These are phyloP conservation scores for Phortica variegata DNA, from an alignment of 1,140 invertebrate species.

Conservation along the genomic window DNA sequence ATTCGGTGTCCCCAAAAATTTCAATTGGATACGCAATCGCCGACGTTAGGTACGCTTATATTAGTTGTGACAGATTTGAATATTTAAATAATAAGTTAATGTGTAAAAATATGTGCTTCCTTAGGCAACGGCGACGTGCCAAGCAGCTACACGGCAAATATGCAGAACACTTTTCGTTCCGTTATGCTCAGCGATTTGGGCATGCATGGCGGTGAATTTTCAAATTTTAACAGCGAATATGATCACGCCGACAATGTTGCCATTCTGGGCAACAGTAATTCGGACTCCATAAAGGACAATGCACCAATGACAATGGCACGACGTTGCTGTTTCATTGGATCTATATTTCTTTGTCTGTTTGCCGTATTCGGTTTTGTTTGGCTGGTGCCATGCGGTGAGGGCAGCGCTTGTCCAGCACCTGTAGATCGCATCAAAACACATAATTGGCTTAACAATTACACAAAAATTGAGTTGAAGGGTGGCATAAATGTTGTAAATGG, in stretches of 20 bases:
- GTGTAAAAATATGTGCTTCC: too few species aligned
- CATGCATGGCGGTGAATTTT: conserved; percentile 39
- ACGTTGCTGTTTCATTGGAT: conserved; percentile 66
- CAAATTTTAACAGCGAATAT: conserved; percentile 49
- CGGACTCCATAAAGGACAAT: conserved; percentile 28
- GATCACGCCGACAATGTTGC: conserved; percentile 51
- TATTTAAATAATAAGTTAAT: too few species aligned
- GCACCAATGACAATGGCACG: conserved; percentile 66
- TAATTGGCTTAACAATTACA: conserved; percentile 71
- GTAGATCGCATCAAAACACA: conserved; percentile 61
- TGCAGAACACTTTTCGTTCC: conserved; percentile 53
- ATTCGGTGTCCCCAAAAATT: conserved; percentile 12
- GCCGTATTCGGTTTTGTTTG: conserved; percentile 73
- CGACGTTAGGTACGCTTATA: too few species aligned
- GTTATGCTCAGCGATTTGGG: conserved; percentile 61
- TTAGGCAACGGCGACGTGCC: conserved; percentile 4
- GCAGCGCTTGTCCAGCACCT: conserved; percentile 63
- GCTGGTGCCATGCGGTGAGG: conserved; percentile 68
- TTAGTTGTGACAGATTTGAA: too few species aligned
- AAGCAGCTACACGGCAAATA: conserved; percentile 43
- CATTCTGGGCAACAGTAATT: conserved; percentile 32
- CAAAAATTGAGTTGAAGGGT: conserved; percentile 71
- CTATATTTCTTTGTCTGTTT: conserved; percentile 69
- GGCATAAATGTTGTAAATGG: conserved; percentile 69
- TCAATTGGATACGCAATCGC: conserved; percentile 21